Evolutionary conservation across 2,888 invertebrate genomes (phyloP).

Genomic region (Leptogaster cylindrica): DNA sequence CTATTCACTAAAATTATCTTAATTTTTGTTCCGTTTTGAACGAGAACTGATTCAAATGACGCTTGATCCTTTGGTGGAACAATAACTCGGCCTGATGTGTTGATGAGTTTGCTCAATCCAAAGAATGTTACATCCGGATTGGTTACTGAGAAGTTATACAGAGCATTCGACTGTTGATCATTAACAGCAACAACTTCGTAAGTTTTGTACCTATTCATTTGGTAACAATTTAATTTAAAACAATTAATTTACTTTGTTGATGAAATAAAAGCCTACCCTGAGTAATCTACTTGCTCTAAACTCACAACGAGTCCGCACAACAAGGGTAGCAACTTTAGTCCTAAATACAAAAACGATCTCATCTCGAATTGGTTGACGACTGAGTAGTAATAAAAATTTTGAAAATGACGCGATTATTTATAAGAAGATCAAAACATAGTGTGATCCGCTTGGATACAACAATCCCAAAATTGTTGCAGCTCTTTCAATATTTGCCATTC

Average conservation of each 20-base stretch:
- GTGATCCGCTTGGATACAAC: no score
- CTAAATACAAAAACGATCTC: no score
- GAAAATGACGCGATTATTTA: no score
- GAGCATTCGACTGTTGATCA: background rate
- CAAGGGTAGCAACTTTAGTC: no score
- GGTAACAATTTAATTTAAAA: background rate
- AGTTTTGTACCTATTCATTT: constrained; percentile 8
- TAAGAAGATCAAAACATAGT: no score
- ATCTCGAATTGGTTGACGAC: no score
- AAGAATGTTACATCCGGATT: constrained; percentile 55
- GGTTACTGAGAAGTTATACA: background rate
- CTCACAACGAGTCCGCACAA: no score
- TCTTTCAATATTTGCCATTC: no score
- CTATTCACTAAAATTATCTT: constrained; percentile 51
- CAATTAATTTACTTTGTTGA: background rate
- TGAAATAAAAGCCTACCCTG: no score
- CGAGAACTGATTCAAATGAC: constrained; percentile 52
- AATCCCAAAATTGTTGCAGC: no score
- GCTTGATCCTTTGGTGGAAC: constrained; percentile 55
- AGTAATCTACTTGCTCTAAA: no score
- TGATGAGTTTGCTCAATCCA: constrained; percentile 51
- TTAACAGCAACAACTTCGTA: constrained; percentile 8
- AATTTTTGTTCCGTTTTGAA: constrained; percentile 50
- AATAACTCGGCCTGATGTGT: constrained; percentile 55
- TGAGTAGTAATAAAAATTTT: no score